These are phyloP conservation scores for Nebria brevicollis DNA, from an alignment of 2,888 invertebrate species.

Conservation along the genomic window DNA sequence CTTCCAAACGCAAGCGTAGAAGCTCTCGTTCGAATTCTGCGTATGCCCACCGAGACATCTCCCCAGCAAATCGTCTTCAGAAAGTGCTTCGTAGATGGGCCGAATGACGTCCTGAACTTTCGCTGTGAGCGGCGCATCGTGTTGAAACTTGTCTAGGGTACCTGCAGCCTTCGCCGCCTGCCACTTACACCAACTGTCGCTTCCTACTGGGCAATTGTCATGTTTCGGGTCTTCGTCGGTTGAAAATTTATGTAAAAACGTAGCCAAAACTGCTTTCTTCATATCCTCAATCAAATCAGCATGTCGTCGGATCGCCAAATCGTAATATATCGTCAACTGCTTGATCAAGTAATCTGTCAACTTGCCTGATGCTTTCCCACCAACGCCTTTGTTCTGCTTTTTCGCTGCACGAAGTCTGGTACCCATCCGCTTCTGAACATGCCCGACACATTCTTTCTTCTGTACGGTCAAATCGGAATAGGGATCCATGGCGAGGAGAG, in stretches of 20 bases:
- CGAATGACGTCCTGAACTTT: not conserved
- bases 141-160: too few species aligned
- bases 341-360: not conserved
- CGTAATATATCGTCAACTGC: not conserved
- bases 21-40: conserved; percentile 4
- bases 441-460: too few species aligned
- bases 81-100: conserved; percentile 30
- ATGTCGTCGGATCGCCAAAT: not conserved
- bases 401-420: not conserved
- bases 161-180: too few species aligned
- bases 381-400: not conserved
- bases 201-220: conserved; percentile 48
- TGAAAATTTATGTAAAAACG: too few species aligned
- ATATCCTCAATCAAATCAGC: too few species aligned
- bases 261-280: too few species aligned
- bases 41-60: not conserved
- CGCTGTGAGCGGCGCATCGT: too few species aligned
- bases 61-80: conserved; percentile 30
- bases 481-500: not conserved
- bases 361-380: not conserved
- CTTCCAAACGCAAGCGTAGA: conserved; percentile 2
- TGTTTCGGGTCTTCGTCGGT: conserved; percentile 38
- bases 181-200: conserved; percentile 47
- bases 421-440: conserved; percentile 8
- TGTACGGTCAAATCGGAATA: not conserved